Evolutionary conservation across 2,888 invertebrate species (phyloP), one percentile per base, ranked within the genome.

Genomic region (Dynastes maya): DNA sequence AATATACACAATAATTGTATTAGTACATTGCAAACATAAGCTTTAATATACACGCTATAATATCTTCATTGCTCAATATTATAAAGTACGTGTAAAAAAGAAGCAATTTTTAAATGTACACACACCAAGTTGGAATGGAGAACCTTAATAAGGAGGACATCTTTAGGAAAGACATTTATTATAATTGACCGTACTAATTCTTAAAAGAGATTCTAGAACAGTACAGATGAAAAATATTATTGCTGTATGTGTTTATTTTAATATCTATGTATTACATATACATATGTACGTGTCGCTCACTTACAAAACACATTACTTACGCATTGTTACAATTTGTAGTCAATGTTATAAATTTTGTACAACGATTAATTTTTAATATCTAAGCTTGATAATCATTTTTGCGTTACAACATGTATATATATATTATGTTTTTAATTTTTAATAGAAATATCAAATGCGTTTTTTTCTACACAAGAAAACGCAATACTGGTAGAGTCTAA

Each of bases 61-160:
- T 68, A 68, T n/a, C 27, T 68, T 68, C 68, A 68, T 68, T 68
- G 68, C 68, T 68, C 68, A 68, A 68, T 68, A 68, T 68, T 68
- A 68, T 68, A 68, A 68, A 68, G 68, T 68, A 68, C 53, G 27
- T 13, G 51, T 68, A 27, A 68, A 22, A 13, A 27, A 1, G 29
- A 68, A 51, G 51, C 49, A 22, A 29, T 68, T 65, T 51, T 29
- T 9, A 68, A 51, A 68, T 27, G 27, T 68, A 68, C 68, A 51
- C 27, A 68, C 68, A 51, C 27, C 29, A 11, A 68, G 9, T 27
- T 68, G 68, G 68, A 68, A 68, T 68, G 68, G 68, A 51, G 29
- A 68, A 27, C 22, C 22, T 29, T 63, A 63, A 37, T 61, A 16
- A 68, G 40, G 22, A 68, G 32, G 53, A 53, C 29, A n/a, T 70